These are phyloP conservation scores for Plestiodon gilberti DNA, from an alignment of 2,113 vertebrate genomes.

Conservation along the genomic window DNA sequence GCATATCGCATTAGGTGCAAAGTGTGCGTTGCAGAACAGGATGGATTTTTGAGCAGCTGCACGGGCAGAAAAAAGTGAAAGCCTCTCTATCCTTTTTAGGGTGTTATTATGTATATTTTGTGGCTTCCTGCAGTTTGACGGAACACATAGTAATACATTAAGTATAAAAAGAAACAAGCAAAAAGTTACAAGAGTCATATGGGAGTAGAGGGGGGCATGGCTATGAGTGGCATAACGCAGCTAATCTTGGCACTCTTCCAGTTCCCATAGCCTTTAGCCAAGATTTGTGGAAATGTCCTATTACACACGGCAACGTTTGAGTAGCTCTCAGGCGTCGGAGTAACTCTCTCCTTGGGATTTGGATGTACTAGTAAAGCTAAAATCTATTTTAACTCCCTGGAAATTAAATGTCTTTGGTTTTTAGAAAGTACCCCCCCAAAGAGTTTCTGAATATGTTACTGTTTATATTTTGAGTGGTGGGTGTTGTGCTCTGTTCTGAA, in stretches of 20 bases:
- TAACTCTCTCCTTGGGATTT: constrained; percentile 47
- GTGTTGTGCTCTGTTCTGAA: background rate
- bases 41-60: fast-evolving
- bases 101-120: constrained; percentile 51
- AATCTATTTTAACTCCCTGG: constrained; percentile 58
- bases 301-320: constrained; percentile 55
- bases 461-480: constrained; percentile 48
- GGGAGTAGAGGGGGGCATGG: constrained; percentile 50
- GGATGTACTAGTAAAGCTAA: constrained; percentile 54
- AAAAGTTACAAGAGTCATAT: constrained; percentile 48
- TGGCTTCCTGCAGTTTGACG: constrained; percentile 66
- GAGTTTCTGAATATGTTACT: constrained; percentile 52
- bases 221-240: constrained; percentile 61
- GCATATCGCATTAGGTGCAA: background rate
- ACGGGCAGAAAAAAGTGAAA: constrained; percentile 25
- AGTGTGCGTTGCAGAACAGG: background rate
- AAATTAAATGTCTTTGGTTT: constrained; percentile 53
- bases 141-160: constrained; percentile 40
- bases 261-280: constrained; percentile 59
- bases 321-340: constrained; percentile 50
- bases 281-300: constrained; percentile 63
- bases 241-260: constrained; percentile 65
- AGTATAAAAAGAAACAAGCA: constrained; percentile 66
- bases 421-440: constrained; percentile 39
- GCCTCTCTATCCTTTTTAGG: constrained; percentile 42